Evolutionary conservation across 2,797 vertebrate species (phyloP).

Genomic region (Chrosomus eos): DNA sequence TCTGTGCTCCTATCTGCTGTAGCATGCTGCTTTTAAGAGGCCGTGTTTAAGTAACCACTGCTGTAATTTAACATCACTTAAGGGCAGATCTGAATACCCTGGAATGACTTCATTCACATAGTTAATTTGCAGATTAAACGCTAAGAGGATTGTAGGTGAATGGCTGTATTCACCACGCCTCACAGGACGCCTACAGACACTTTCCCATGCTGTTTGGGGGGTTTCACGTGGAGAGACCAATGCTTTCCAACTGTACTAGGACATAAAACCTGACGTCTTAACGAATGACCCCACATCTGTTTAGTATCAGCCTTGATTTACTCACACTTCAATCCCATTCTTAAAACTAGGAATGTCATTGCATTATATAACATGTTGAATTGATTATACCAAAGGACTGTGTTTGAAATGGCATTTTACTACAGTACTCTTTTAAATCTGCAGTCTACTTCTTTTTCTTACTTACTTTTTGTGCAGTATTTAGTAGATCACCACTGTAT

Average conservation of each 20-base stretch:
- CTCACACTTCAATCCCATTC: background rate
- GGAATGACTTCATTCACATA: slow-evolving; percentile 34
- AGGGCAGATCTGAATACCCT: slow-evolving; percentile 23
- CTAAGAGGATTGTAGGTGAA: slow-evolving; percentile 30
- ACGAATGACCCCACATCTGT: background rate
- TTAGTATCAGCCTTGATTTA: background rate
- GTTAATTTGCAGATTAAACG: slow-evolving; percentile 29
- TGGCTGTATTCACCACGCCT: slow-evolving; percentile 3
- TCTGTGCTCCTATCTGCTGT: slow-evolving; percentile 7
- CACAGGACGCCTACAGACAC: slow-evolving; percentile 21
- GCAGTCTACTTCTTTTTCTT: background rate
- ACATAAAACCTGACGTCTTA: background rate
- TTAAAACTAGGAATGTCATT: background rate
- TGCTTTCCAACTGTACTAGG: background rate
- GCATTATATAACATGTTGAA: background rate
- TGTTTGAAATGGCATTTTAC: background rate
- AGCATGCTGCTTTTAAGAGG: slow-evolving; percentile 23
- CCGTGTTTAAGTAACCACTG: slow-evolving; percentile 35
- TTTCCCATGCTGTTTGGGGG: background rate
- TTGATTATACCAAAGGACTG: background rate
- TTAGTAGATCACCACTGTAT: too few relatives aligned
- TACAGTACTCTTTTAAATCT: background rate
- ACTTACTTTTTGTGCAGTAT: too few relatives aligned
- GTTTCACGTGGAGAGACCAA: background rate
- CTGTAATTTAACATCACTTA: slow-evolving; percentile 27